Base-by-base conservation (phyloP, 1,140 invertebrate genomes). In the Saccostrea echinata region DNA sequence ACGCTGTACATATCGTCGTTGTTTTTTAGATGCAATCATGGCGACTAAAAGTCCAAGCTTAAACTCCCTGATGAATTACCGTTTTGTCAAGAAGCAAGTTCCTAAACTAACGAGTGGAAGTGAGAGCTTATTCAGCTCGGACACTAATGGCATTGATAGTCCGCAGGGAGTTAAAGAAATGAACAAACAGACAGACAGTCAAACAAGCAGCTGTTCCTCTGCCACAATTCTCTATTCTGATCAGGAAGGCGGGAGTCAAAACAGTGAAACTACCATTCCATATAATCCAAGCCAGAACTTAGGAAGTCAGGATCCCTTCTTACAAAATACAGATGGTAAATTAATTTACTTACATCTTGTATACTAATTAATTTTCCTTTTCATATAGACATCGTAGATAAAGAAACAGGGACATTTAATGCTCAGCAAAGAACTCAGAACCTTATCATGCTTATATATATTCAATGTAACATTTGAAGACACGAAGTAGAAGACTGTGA, bases 31-130 rank as follows among this genome's bases (percentile, higher is more conserved):
- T 61, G 21, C 16, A 27, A 80, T 30, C 2, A 83, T 83, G 81
- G 52, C 81, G 43, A 24, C 43, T 8, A 83, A 83, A 51, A 83
- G 52, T 83, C 81, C 35, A 53, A 83, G 71, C 1, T 64, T 92
- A 18, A 90, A 83, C 61, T 88, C 88, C 6, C 84, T 92, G 33
- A 87, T 92, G 84, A 91, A 88, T 57, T 92, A 92, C 61, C 80
- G 91, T 33, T 92, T 91, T 90, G 88, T 90, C 16, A 90, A 89
- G 84, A 90, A 88, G 71, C 30, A 76, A 2, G 64, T n/a, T n/a
- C 27, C 86, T 8, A 86, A 89, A 83, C 43, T 89, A 2, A 52
- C 71, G 18, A 83, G 84, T 35, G 55, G 84, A 68, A 86, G 86
- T 35, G 84, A 85, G 18, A 85, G 68, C 27, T 71, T 71, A 30